These are phyloP conservation scores for Chymomyza procnemis DNA, from an alignment of 2,888 invertebrate species.

Conservation along the genomic window DNA sequence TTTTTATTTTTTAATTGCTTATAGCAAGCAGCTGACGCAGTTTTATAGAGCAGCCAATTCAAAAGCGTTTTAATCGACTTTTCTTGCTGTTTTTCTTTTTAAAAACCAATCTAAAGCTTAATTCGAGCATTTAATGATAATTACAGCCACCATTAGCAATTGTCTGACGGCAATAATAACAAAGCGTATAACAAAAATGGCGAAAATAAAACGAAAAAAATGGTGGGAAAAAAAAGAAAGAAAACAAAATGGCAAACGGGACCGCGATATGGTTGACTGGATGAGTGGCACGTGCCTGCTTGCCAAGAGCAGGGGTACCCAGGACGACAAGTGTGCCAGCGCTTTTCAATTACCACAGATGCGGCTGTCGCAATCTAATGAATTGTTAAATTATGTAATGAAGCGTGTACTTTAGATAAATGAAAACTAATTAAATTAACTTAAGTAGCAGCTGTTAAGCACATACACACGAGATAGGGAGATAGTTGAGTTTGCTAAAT, in stretches of 20 bases:
- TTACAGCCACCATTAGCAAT: conserved; percentile 59
- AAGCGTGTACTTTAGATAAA: conserved; percentile 61
- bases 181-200: conserved; percentile 36
- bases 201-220: conserved; percentile 14
- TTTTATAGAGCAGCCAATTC: not conserved
- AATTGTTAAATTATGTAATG: conserved; percentile 64
- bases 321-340: conserved; percentile 37
- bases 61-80: not conserved
- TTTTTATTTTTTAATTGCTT: not conserved
- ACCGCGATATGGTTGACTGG: not conserved
- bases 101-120: conserved; percentile 36
- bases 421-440: conserved; percentile 61
- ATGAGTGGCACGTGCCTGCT: not conserved
- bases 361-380: conserved; percentile 50
- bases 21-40: not conserved
- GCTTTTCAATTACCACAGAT: conserved; percentile 52
- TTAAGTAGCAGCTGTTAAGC: conserved; percentile 14
- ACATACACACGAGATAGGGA: not conserved
- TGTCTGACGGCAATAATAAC: conserved; percentile 59
- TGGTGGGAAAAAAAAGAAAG: not conserved
- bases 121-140: conserved; percentile 56
- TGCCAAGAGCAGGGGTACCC: not conserved
- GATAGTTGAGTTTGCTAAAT: not conserved
- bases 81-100: not conserved
- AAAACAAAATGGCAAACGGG: not conserved